Evolutionary conservation across 2,797 vertebrate genomes (phyloP), one percentile per base, ranked within the genome.

Genomic region (Falco biarmicus): DNA sequence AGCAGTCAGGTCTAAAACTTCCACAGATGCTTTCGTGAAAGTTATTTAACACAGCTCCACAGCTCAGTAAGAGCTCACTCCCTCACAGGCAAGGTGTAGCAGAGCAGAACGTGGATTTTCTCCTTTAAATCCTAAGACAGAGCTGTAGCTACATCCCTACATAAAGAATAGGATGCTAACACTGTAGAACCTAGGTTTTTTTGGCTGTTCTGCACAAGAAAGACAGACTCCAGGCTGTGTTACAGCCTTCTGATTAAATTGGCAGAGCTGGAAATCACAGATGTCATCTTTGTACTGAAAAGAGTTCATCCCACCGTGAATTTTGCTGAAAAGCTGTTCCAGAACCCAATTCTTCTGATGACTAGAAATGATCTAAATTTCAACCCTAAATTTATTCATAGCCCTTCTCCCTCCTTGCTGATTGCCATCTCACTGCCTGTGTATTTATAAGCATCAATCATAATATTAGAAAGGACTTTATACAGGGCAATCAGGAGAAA

Each of bases 321-420:
- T 92, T 93, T 64, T 90, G 48, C 26, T 83, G 78, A 92, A 94
- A 94, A 94, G 59, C 68, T 90, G n/a, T 85, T 95, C 48, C 75
- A 92, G 81, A 94, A 91, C 13, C 68, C 13, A 26, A 92, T 84
- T 80, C 71, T 89, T 92, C 73, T 86, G 73, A 84, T 45, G 31
- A 96, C 88, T 95, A 95, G 65, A 96, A 94, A 90, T 4, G 1
- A 86, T 90, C 54, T 76, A 57, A 54, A 95, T 92, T 96, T 94
- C 70, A 69, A 87, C 28, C 8, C 22, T 79, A 79, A 87, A 94
- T 96, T 91, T 95, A 93, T 96, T 95, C 89, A 91, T 84, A 84
- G 69, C 85, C 94, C 80, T 91, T 96, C 51, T 88, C 26, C 54
- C 29, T 94, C 66, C 53, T 92, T 75, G 37, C 32, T 91, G 89